Base-by-base conservation (phyloP, 2,888 invertebrate genomes). In the Tetragonula carbonaria region DNA sequence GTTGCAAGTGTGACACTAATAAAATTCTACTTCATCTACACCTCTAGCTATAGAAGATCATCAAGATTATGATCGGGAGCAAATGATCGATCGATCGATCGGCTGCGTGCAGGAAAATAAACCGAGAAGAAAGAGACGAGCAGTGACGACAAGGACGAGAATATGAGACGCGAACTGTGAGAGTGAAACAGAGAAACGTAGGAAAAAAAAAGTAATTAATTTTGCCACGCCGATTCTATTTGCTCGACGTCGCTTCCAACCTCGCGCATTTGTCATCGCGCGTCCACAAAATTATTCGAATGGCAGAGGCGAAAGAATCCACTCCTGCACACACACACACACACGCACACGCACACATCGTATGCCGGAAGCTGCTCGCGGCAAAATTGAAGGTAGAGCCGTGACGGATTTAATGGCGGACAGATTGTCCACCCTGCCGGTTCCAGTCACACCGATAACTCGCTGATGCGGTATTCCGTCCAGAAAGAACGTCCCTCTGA, bases 171-270 rank as follows among this genome's bases (percentile, higher is more conserved):
- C 18, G 68, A 53, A 23, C 57, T 4, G 57, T 5, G 23, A 16
- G 23, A 53, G 1, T 2, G 62, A 57, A 16, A 18, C 33, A 23
- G 23, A 55, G 50, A 28, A 28, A 38, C 16, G 59, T 80, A 33
- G 81, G 28, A 2, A 28, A 77, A 85, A 45, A 86, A 88, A 90
- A 90, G 91, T 90, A 89, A 91, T 91, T 91, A 91, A 91, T 91
- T 91, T 91, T 84, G 90, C 87, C 89, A 87, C 87, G 84, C 86
- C 88, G 81, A 88, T 91, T 91, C 87, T 90, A 90, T 90, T 90
- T 91, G 88, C 86, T 81, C 83, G 79, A 74, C 85, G 82, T 81
- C 85, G 78, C 78, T 87, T 68, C 74, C 84, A 78, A 81, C 72
- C 86, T 70, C 68, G 70, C 85, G 78, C 87, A 87, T 87, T 84